Evolutionary conservation across 2,113 vertebrate genomes (phyloP), one percentile per base, ranked within the genome.

Genomic region (Ahaetulla prasina): DNA sequence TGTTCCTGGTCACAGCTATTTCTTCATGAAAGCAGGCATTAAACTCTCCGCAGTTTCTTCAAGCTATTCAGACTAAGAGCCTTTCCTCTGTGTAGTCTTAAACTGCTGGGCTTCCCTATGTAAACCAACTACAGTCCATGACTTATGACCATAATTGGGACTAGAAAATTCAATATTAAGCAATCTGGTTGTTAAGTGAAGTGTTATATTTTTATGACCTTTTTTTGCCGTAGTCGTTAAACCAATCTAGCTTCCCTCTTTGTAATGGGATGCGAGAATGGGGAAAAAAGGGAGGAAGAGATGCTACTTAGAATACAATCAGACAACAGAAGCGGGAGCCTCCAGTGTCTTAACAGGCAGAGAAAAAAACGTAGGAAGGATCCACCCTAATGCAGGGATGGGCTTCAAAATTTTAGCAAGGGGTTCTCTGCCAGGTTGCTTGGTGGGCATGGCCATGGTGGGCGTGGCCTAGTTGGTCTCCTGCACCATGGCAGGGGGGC

Each of bases 1-100:
- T 92, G 85, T n/a, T 95, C 94, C 93, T 90, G 94, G 80, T 63
- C 92, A 92, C 1, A 3, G 84, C 88, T 53, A 94, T 89, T 94
- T 63, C 60, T 27, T 94, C 23, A n/a, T 85, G 74, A 49, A 60
- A 94, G 39, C 63, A 93, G 92, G 90, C 88, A 55, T 93, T 89
- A 92, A 93, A 54, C 52, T 27, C 9, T 47, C 35, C 85, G 60
- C 74, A 60, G n/a, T 52, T 45, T 47, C 49, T 85, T 93, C 88
- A 95, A 4, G 0, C 9, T 74, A 90, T n/a, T 92, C 91, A 88
- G 45, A 8, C 2, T 20, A 9, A 80, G 35, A 35, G 35, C 18
- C 35, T 80, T 80, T 8, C 35, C 8, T 43, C 35, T 8, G 18
- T 9, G 68, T 18, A 20, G 68, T 80, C 74, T 80, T 43, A 80